Conservation (phyloP, 1,140 invertebrate genomes). For the Scaptodrosophila lebanonensis region DNA sequence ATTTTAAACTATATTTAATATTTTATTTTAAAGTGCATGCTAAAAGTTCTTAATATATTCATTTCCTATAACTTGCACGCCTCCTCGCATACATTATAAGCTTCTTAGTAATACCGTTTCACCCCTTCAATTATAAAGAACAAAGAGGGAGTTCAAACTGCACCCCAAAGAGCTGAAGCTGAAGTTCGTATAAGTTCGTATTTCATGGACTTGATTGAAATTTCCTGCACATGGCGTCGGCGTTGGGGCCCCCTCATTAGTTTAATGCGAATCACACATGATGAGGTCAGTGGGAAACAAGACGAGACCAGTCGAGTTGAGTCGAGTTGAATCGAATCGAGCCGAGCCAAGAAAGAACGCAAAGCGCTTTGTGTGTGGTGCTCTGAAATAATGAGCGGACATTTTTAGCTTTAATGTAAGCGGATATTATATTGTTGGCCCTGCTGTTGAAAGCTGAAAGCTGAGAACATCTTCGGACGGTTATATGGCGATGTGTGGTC, state of each 20-base stretch:
- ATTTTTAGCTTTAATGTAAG: constrained; percentile 61
- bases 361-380: constrained; percentile 12
- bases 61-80: no score
- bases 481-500: constrained; percentile 21
- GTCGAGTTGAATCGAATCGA: constrained; percentile 2
- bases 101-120: no score
- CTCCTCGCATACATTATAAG: no score
- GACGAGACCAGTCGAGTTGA: constrained; percentile 4
- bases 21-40: no score
- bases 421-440: constrained; percentile 50
- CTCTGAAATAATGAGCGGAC: constrained; percentile 26
- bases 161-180: background rate
- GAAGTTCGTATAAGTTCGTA: constrained; percentile 26
- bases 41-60: no score
- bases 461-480: constrained; percentile 19
- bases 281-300: constrained; percentile 51
- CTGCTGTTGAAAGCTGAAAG: constrained; percentile 24
- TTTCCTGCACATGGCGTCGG: constrained; percentile 42
- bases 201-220: constrained; percentile 53
- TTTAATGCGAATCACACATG: constrained; percentile 55
- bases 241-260: constrained; percentile 20
- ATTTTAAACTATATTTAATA: no score
- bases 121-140: constrained; percentile 9
- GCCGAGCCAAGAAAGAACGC: background rate
- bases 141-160: constrained; percentile 4